A percentile compares a stretch with the other conserved stretches of the same genome.
Evolutionary conservation across 2,113 vertebrate genomes (phyloP).

Genomic region (Coracopsis vasa): DNA sequence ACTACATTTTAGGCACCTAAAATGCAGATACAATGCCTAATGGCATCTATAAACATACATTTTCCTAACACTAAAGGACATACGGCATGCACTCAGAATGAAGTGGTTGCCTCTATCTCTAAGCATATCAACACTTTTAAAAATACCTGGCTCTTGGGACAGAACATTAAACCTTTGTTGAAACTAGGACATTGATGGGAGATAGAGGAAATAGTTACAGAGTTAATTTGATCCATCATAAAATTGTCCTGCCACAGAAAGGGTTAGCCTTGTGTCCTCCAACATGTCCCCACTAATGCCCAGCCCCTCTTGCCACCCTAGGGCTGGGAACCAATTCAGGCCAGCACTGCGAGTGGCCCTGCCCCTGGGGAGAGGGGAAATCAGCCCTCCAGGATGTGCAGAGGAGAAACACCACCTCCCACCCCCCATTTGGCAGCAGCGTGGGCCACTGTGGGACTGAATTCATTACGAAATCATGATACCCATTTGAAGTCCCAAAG

Average conservation of each 20-base stretch:
- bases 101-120: background rate
- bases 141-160: background rate
- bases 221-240: background rate
- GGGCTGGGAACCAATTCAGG: rapidly evolving
- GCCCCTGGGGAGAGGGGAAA: background rate
- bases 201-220: background rate
- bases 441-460: background rate
- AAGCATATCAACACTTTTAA: background rate
- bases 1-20: background rate
- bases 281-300: background rate
- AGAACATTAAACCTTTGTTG: background rate
- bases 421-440: background rate
- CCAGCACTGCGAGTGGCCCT: rapidly evolving
- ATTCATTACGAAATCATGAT: rapidly evolving
- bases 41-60: background rate
- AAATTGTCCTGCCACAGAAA: background rate
- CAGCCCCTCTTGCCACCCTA: background rate
- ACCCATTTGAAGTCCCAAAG: background rate
- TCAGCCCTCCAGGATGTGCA: rapidly evolving
- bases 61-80: background rate
- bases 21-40: background rate
- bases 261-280: background rate
- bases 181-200: rapidly evolving
- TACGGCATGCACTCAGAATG: rapidly evolving
- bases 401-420: background rate